phyloP scores from a whole-genome alignment of 2,113 vertebrate genomes.

The Hypanus sabinus region DNA sequence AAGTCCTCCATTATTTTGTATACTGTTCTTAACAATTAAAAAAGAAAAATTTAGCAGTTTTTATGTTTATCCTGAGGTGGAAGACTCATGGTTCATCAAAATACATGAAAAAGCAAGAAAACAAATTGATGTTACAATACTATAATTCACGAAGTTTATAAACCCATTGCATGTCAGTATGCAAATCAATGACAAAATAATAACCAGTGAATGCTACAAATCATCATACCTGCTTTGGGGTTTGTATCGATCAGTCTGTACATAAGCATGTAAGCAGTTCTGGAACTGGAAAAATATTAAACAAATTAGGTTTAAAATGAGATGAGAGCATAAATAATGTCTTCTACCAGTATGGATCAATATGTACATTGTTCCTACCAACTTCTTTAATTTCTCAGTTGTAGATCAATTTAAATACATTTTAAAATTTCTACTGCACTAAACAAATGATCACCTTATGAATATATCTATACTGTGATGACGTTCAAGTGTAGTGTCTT shows the following conservation, averaged over 20 bases:
- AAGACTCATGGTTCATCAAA: too few species aligned
- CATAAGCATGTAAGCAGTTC: slow-evolving; percentile 11
- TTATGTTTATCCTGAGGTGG: too few species aligned
- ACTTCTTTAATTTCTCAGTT: neutral
- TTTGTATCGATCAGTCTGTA: neutral
- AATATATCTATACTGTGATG: neutral
- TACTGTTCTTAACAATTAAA: too few species aligned
- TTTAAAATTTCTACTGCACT: neutral
- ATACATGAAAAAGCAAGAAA: too few species aligned
- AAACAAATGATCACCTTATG: neutral
- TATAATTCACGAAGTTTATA: too few species aligned
- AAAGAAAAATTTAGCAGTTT: too few species aligned
- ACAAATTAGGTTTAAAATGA: neutral
- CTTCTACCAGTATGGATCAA: neutral
- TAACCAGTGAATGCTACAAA: too few species aligned
- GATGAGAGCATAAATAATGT: neutral
- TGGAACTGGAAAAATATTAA: slow-evolving; percentile 20
- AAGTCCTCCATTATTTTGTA: too few species aligned
- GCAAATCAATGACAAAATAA: too few species aligned
- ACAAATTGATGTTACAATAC: too few species aligned
- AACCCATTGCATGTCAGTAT: too few species aligned
- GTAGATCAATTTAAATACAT: neutral
- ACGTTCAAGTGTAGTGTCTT: neutral
- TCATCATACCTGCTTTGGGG: too few species aligned
- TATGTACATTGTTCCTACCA: neutral